phyloP scores from a whole-genome alignment of 2,113 vertebrate genomes.

The Picathartes gymnocephalus region DNA sequence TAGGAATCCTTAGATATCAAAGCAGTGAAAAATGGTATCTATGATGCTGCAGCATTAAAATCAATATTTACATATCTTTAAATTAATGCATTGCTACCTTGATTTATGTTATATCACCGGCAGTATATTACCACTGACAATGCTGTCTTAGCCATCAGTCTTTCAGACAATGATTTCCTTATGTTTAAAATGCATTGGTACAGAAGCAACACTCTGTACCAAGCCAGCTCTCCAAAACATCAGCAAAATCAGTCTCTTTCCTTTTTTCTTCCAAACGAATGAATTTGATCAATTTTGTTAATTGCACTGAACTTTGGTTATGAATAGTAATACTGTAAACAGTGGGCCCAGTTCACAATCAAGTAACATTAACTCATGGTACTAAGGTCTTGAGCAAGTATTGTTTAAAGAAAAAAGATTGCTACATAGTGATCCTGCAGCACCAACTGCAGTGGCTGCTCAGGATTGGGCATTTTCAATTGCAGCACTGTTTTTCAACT shows the following conservation, averaged over 20 bases:
- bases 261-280: not conserved
- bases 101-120: slow-evolving; percentile 1
- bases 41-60: slow-evolving; percentile 27
- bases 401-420: not conserved
- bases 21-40: slow-evolving; percentile 21
- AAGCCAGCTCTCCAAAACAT: not conserved
- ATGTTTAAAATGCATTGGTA: not conserved
- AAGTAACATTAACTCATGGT: not conserved
- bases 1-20: slow-evolving; percentile 48
- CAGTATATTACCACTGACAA: not conserved
- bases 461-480: not conserved
- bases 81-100: not conserved
- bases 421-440: slow-evolving; percentile 4
- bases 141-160: not conserved
- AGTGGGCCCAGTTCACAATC: slow-evolving; percentile 41
- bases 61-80: slow-evolving; percentile 34
- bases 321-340: slow-evolving; percentile 6
- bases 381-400: not conserved
- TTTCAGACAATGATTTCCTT: not conserved
- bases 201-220: not conserved
- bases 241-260: not conserved
- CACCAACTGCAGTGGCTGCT: not conserved
- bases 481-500: not conserved
- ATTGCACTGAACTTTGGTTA: slow-evolving; percentile 28
- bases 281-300: not conserved